These are phyloP conservation scores for Styela clava DNA, from an alignment of 23 tunicate species.

Conservation along the genomic window DNA sequence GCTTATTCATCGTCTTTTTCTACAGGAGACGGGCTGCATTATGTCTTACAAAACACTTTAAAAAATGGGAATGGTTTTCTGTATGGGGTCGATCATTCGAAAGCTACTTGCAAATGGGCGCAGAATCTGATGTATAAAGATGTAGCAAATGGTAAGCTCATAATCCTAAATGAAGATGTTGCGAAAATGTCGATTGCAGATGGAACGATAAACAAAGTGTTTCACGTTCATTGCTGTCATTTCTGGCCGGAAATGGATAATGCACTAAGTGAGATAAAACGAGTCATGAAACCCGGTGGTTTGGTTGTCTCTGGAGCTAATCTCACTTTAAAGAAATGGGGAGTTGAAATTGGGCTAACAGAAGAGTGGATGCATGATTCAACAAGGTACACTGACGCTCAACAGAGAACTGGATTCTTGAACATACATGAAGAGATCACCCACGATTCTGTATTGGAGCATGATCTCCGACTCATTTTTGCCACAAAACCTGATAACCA, in stretches of 20 bases:
- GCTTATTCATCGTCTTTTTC: no score
- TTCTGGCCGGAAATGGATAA: background rate
- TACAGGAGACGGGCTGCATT: background rate
- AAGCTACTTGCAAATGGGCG: background rate
- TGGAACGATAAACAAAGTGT: background rate
- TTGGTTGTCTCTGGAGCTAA: background rate
- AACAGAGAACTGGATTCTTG: background rate
- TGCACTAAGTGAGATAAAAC: background rate
- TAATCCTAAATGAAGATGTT: background rate
- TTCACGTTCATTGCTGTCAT: background rate
- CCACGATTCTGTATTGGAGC: no score
- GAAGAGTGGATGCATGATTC: background rate
- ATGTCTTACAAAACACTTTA: background rate
- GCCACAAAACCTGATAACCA: no score
- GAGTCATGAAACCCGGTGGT: conserved; percentile 6
- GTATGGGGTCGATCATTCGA: conserved; percentile 1
- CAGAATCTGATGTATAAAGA: background rate
- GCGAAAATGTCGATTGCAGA: conserved; percentile 2
- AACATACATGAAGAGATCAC: no score
- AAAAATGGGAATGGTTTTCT: background rate
- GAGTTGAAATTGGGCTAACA: background rate
- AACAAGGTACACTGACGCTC: background rate
- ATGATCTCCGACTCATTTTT: no score
- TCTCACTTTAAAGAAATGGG: background rate
- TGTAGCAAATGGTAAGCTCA: background rate